Evolutionary conservation across 1,140 invertebrate genomes (phyloP).

Genomic region (Trachelipus rathkii): DNA sequence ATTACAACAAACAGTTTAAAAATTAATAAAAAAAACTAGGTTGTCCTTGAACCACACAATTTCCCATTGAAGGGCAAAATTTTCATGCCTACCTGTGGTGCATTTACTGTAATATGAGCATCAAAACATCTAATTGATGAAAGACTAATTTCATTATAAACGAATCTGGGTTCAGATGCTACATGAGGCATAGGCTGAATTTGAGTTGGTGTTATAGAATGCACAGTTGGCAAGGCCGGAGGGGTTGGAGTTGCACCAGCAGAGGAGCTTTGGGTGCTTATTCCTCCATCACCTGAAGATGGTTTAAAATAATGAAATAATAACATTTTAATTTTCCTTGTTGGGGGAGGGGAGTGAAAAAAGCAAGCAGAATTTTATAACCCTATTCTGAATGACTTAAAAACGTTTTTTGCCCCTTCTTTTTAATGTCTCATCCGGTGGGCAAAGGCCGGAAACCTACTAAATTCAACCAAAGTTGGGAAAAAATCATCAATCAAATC

Average conservation of each 20-base stretch:
- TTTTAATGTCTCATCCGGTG: too few relatives aligned
- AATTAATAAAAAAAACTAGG: too few relatives aligned
- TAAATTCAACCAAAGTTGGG: too few relatives aligned
- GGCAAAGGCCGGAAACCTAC: too few relatives aligned
- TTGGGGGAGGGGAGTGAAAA: neutral
- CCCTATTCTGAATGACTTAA: neutral
- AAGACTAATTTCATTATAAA: conserved; percentile 79
- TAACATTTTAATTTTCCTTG: neutral
- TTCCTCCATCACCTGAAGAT: conserved; percentile 1
- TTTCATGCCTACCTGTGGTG: conserved; percentile 48
- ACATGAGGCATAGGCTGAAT: conserved; percentile 37
- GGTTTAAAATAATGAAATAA: neutral
- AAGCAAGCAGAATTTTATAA: neutral
- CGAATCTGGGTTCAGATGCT: conserved; percentile 75
- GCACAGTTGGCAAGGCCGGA: conserved; percentile 36
- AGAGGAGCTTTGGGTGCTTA: conserved; percentile 38
- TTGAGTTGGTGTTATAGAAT: conserved; percentile 42
- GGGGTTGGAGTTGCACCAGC: conserved; percentile 46
- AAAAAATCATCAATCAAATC: neutral
- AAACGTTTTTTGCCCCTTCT: too few relatives aligned
- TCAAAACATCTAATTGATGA: conserved; percentile 68
- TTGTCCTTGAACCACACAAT: too few relatives aligned
- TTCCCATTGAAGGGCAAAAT: too few relatives aligned
- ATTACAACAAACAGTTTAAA: too few relatives aligned
- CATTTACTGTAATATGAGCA: conserved; percentile 76